These are phyloP conservation scores for Dicrurus megarhynchus DNA, from an alignment of 2,113 vertebrate species.

Conservation along the genomic window DNA sequence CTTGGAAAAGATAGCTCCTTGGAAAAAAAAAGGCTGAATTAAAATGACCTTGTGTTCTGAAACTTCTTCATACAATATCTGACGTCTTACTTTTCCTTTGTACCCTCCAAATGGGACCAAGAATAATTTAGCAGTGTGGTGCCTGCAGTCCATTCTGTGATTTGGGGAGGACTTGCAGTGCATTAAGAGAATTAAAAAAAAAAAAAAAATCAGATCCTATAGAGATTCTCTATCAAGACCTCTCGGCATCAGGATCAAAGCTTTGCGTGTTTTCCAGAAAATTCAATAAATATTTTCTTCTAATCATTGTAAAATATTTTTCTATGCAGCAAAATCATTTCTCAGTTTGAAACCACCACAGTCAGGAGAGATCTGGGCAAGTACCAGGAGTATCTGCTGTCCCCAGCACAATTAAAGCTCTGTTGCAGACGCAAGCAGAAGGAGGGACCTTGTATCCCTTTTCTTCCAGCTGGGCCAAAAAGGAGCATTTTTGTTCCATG, in stretches of 20 bases:
- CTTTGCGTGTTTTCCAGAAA: neutral
- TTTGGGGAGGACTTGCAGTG: neutral
- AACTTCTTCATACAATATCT: slow-evolving; percentile 68
- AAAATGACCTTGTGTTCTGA: slow-evolving; percentile 77
- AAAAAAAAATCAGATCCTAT: neutral
- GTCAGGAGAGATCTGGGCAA: neutral
- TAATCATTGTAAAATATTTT: neutral
- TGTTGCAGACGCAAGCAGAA: neutral
- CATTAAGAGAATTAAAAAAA: neutral
- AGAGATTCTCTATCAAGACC: neutral
- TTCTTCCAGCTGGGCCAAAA: neutral
- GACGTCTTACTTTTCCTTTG: slow-evolving; percentile 66
- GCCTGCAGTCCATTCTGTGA: slow-evolving; percentile 34
- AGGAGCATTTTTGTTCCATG: neutral
- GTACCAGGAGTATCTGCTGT: neutral
- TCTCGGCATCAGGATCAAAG: neutral
- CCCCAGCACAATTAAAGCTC: slow-evolving; percentile 16
- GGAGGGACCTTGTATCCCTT: neutral
- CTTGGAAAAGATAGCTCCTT: slow-evolving; percentile 67
- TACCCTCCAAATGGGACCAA: slow-evolving; percentile 10
- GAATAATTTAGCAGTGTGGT: neutral
- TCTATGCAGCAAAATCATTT: neutral
- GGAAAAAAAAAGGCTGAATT: slow-evolving; percentile 64
- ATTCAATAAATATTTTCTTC: neutral
- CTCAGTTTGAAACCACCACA: neutral